These are phyloP conservation scores for Diadumene lineata DNA, from an alignment of 92 coral and sea anemone species.

Conservation along the genomic window DNA sequence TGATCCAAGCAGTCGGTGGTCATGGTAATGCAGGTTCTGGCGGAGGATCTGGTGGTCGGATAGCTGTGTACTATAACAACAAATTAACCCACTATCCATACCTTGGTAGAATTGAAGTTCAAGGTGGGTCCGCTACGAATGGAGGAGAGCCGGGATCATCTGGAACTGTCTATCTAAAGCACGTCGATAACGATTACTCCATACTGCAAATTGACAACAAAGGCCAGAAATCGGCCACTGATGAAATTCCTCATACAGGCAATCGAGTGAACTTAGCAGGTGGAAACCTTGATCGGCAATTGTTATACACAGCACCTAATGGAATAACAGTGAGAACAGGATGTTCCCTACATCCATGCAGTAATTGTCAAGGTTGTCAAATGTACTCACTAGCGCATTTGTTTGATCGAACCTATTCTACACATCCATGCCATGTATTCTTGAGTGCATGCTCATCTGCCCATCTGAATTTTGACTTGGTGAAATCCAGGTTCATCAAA, in stretches of 20 bases:
- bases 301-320: constrained; percentile 42
- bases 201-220: constrained; percentile 53
- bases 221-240: constrained; percentile 40
- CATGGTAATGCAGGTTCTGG: constrained; percentile 58
- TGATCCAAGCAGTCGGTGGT: constrained; percentile 57
- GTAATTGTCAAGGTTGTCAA: constrained; percentile 16
- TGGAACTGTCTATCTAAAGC: constrained; percentile 62
- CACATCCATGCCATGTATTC: constrained; percentile 41
- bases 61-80: constrained; percentile 58
- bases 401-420: constrained; percentile 56
- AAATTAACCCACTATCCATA: constrained; percentile 52
- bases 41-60: constrained; percentile 73
- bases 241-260: constrained; percentile 52
- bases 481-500: constrained; percentile 41
- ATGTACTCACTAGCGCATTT: constrained; percentile 47
- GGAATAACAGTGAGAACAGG: constrained; percentile 48
- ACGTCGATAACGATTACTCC: constrained; percentile 44
- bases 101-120: constrained; percentile 55
- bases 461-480: constrained; percentile 41
- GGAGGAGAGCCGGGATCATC: constrained; percentile 75
- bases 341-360: constrained; percentile 27
- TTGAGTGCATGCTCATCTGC: constrained; percentile 36
- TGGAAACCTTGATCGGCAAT: constrained; percentile 39
- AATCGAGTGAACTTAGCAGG: constrained; percentile 44
- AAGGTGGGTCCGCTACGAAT: constrained; percentile 56